Percentiles rank a stretch among this genome's conserved stretches.
These are phyloP conservation scores for Chymomyza fuscimana DNA, from an alignment of 2,888 invertebrate species.

Conservation along the genomic window DNA sequence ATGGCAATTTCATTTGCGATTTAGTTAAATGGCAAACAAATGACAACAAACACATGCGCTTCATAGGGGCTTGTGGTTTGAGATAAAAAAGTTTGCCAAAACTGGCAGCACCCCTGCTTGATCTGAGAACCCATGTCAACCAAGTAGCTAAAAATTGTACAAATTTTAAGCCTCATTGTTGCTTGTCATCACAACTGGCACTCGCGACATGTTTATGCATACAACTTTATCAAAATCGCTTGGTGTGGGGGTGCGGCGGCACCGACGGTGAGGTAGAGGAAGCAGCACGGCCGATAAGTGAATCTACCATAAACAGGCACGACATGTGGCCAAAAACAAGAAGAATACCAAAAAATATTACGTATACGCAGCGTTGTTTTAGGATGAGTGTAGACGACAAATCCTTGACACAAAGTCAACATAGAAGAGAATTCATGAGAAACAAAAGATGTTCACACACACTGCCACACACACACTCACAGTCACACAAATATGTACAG, in stretches of 20 bases:
- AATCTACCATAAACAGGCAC: slow-evolving; percentile 63
- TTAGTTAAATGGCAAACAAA: slow-evolving; percentile 52
- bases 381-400: slow-evolving; percentile 1
- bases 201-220: slow-evolving; percentile 70
- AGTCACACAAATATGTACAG: slow-evolving; percentile 7
- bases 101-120: neutral
- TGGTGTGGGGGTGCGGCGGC: neutral
- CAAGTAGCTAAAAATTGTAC: slow-evolving; percentile 55
- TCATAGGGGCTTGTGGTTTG: slow-evolving; percentile 22
- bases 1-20: slow-evolving; percentile 48
- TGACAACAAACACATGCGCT: slow-evolving; percentile 34
- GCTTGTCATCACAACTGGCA: slow-evolving; percentile 70
- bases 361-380: slow-evolving; percentile 8
- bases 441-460: slow-evolving; percentile 11
- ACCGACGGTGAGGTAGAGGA: neutral
- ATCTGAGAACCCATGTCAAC: slow-evolving; percentile 10
- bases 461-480: neutral
- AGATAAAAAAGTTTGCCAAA: neutral
- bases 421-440: slow-evolving; percentile 36
- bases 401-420: slow-evolving; percentile 26
- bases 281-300: slow-evolving; percentile 45
- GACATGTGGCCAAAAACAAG: slow-evolving; percentile 5
- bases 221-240: slow-evolving; percentile 70
- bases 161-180: slow-evolving; percentile 65
- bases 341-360: slow-evolving; percentile 10